Percentiles rank a stretch among this genome's conserved stretches.
phyloP scores from a whole-genome alignment of 1,140 invertebrate genomes.

The Lutraria rhynchaena region DNA sequence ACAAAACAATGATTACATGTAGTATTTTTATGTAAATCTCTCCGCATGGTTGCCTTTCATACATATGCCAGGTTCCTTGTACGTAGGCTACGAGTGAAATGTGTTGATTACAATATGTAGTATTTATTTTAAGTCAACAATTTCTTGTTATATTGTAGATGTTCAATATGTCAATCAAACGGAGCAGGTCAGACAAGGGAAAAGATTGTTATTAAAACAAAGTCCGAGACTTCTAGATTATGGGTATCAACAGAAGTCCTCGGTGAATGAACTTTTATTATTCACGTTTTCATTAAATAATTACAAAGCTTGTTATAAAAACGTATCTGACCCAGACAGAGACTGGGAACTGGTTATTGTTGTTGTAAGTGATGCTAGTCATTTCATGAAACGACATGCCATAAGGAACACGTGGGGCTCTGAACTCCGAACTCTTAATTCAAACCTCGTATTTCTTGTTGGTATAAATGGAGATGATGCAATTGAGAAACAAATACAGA shows the following conservation, averaged over 20 bases:
- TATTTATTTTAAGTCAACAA: too few relatives aligned
- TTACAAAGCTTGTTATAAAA: background rate
- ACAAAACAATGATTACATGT: too few relatives aligned
- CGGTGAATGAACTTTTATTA: background rate
- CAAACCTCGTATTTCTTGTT: conserved; percentile 86
- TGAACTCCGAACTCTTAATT: conserved; percentile 33
- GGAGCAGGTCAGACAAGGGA: background rate
- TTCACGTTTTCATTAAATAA: conserved; percentile 34
- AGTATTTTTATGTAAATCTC: too few relatives aligned
- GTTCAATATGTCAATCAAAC: too few relatives aligned
- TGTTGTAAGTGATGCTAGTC: conserved; percentile 47
- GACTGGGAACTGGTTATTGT: conserved; percentile 61
- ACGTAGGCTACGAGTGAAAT: too few relatives aligned
- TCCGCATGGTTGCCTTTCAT: too few relatives aligned
- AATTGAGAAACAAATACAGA: conserved; percentile 57
- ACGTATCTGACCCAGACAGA: background rate
- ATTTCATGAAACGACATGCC: conserved; percentile 64
- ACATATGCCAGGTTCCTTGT: too few relatives aligned
- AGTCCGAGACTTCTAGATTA: background rate
- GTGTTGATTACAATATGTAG: too few relatives aligned
- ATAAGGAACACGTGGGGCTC: conserved; percentile 79
- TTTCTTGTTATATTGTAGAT: too few relatives aligned
- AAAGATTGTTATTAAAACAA: background rate
- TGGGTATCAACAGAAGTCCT: background rate
- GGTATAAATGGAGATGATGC: conserved; percentile 84